phyloP scores from a whole-genome alignment of 2,113 vertebrate species.

The Xiphophorus hellerii region DNA sequence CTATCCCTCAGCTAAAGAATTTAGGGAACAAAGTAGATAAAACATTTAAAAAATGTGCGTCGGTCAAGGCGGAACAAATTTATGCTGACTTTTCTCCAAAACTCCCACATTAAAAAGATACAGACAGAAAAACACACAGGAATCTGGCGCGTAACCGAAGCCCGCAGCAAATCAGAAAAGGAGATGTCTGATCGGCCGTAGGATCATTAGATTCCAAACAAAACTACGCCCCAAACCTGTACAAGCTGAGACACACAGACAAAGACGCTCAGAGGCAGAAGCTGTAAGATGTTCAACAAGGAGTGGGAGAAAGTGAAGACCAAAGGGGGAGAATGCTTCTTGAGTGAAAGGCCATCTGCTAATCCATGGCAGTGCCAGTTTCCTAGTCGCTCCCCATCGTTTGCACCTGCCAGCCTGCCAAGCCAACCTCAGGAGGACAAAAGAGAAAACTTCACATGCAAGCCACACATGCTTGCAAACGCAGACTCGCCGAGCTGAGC shows the following conservation, averaged over 20 bases:
- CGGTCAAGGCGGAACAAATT: constrained; percentile 33
- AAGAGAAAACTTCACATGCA: constrained; percentile 54
- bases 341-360: constrained; percentile 75
- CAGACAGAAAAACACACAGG: constrained; percentile 23
- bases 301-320: constrained; percentile 58
- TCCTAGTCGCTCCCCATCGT: constrained; percentile 42
- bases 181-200: constrained; percentile 19
- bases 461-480: constrained; percentile 12
- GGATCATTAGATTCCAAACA: constrained; percentile 57
- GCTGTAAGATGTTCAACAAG: constrained; percentile 67
- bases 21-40: constrained; percentile 21
- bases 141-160: constrained; percentile 46
- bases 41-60: constrained; percentile 18
- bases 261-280: constrained; percentile 49
- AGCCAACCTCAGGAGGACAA: constrained; percentile 62
- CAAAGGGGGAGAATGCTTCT: constrained; percentile 43
- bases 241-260: not conserved
- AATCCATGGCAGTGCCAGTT: constrained; percentile 57
- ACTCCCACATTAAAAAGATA: constrained; percentile 47
- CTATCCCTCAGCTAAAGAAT: constrained; percentile 23
- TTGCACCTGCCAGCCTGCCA: constrained; percentile 70
- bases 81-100: constrained; percentile 43
- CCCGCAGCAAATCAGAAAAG: constrained; percentile 33
- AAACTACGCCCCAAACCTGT: constrained; percentile 30
- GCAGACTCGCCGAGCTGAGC: constrained; percentile 30